A percentile compares a stretch with the other conserved stretches of the same genome.
phyloP scores from a whole-genome alignment of 2,113 vertebrate species.

The Lepus americanus region DNA sequence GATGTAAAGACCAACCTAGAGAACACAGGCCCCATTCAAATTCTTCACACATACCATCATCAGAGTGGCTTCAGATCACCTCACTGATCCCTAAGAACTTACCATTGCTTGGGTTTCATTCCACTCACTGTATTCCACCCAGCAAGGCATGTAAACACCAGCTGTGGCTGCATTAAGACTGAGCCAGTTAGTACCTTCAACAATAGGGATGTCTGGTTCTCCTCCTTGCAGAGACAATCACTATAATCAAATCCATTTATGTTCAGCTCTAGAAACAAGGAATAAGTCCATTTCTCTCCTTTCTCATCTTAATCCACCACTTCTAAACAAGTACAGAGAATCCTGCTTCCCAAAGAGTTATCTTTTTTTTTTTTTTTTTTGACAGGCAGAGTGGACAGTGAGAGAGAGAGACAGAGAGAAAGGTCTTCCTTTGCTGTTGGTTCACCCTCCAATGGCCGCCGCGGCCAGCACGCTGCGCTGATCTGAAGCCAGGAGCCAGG shows the following conservation, averaged over 20 bases:
- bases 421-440: too few species aligned
- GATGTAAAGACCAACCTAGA: neutral
- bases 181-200: neutral
- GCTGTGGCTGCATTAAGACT: neutral
- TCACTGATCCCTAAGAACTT: neutral
- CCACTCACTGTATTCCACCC: neutral
- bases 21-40: neutral
- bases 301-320: neutral
- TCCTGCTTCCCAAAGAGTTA: neutral
- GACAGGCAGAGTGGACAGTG: too few species aligned
- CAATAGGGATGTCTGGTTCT: neutral
- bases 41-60: neutral
- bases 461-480: too few species aligned
- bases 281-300: neutral
- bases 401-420: too few species aligned
- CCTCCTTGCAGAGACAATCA: neutral
- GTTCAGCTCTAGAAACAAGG: neutral
- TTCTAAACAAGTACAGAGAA: neutral
- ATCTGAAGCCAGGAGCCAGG: too few species aligned
- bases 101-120: neutral
- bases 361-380: neutral
- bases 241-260: neutral
- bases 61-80: neutral
- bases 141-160: neutral
- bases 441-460: too few species aligned